Percentiles rank a stretch among this genome's conserved stretches.
Conservation (phyloP, 2,797 vertebrate genomes). For the Platalea minor region DNA sequence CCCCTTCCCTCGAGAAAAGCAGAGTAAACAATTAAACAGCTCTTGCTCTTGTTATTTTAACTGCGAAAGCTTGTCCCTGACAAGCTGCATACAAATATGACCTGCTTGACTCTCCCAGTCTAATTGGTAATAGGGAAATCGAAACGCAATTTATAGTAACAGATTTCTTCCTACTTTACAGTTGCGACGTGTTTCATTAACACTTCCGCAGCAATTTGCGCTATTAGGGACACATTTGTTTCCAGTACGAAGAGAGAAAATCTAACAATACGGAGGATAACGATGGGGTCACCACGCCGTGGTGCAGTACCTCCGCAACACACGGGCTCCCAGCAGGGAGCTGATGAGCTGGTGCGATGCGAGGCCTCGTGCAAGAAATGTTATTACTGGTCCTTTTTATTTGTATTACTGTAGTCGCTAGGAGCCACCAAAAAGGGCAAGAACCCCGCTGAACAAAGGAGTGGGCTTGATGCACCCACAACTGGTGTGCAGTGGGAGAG, state of each 20-base stretch:
- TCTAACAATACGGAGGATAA: rapidly evolving
- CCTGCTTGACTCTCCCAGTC: neutral
- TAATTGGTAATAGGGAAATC: neutral
- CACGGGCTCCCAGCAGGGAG: neutral
- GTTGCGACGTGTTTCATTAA: conserved; percentile 39
- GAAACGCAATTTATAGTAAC: conserved; percentile 22
- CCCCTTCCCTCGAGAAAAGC: neutral
- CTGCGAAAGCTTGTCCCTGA: neutral
- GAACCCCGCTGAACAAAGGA: rapidly evolving
- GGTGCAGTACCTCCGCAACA: neutral
- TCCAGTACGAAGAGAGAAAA: neutral
- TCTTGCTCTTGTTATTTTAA: neutral
- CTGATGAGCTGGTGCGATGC: rapidly evolving
- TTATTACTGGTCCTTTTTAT: neutral
- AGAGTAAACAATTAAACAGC: neutral
- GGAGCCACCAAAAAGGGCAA: neutral
- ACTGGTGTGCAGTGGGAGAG: rapidly evolving
- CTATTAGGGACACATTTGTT: neutral
- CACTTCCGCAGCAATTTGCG: conserved; percentile 19
- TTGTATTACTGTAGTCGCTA: rapidly evolving
- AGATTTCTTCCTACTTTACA: neutral
- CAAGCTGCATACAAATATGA: neutral
- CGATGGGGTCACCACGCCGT: rapidly evolving
- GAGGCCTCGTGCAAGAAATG: neutral
- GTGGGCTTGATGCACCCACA: neutral